A percentile compares a stretch with the other conserved stretches of the same genome.
Evolutionary conservation across 2,113 vertebrate genomes (phyloP).

Genomic region (Circaetus cinerascens): DNA sequence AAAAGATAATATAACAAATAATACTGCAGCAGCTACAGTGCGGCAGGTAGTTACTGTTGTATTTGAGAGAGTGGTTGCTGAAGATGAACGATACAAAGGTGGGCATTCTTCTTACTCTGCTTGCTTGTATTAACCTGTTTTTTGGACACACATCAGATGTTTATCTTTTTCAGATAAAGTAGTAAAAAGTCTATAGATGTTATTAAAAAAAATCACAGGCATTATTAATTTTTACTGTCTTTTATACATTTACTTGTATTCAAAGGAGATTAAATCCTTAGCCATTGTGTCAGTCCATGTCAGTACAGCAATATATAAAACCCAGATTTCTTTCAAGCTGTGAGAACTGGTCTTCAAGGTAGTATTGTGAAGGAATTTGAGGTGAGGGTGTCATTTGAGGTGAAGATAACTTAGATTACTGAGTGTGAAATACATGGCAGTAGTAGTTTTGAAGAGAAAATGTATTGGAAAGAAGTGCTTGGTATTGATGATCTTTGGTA

Average conservation of each 20-base stretch:
- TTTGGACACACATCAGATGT: background rate
- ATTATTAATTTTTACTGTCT: background rate
- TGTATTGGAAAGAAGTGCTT: background rate
- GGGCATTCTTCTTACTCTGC: background rate
- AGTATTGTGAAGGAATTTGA: background rate
- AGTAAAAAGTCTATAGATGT: background rate
- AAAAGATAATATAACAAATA: conserved; percentile 99
- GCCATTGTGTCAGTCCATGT: background rate
- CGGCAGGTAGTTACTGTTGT: conserved; percentile 97
- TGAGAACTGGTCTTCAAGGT: background rate
- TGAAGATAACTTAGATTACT: background rate
- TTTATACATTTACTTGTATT: background rate
- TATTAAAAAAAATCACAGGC: background rate
- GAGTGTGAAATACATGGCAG: background rate
- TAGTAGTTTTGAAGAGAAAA: background rate
- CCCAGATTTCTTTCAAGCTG: background rate
- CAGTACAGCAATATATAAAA: background rate
- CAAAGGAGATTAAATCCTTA: background rate
- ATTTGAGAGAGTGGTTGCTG: conserved; percentile 97
- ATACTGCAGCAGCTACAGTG: conserved; percentile 95
- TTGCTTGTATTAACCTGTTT: background rate
- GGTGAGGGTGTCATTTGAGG: background rate
- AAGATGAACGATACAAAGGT: conserved; percentile 94
- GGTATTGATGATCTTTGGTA: background rate
- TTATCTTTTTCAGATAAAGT: background rate